Conservation (phyloP, 1,140 invertebrate species). For the Drosophila dunni region DNA sequence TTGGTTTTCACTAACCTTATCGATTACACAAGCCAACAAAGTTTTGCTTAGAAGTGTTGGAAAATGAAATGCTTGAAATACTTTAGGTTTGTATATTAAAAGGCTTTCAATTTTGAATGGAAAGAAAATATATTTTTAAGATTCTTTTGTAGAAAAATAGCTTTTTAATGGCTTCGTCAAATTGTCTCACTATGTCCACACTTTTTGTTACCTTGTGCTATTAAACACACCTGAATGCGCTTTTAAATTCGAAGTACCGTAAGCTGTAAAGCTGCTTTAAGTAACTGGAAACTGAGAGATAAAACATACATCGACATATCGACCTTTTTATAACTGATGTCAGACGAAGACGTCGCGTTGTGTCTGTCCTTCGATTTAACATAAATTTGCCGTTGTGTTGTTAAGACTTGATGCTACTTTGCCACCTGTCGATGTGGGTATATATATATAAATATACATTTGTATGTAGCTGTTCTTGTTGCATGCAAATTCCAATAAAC, state of each 20-base stretch:
- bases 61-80: too few species aligned
- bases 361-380: slow-evolving; percentile 73
- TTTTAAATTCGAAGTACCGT: slow-evolving; percentile 19
- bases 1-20: slow-evolving; percentile 50
- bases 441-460: too few species aligned
- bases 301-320: slow-evolving; percentile 49
- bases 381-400: slow-evolving; percentile 61
- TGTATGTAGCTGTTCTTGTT: slow-evolving; percentile 6
- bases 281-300: slow-evolving; percentile 59
- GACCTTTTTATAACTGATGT: slow-evolving; percentile 63
- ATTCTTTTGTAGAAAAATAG: neutral
- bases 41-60: too few species aligned
- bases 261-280: slow-evolving; percentile 64
- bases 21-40: slow-evolving; percentile 47
- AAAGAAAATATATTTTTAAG: too few species aligned
- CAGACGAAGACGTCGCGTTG: slow-evolving; percentile 39
- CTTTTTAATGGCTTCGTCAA: neutral
- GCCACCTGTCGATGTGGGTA: slow-evolving; percentile 42
- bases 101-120: too few species aligned
- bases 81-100: too few species aligned
- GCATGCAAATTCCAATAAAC: slow-evolving; percentile 81
- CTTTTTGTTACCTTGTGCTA: slow-evolving; percentile 33
- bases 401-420: slow-evolving; percentile 36
- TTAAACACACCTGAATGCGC: slow-evolving; percentile 63
- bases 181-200: neutral